Percentiles rank a stretch among this genome's conserved stretches.
These are phyloP conservation scores for Microcebus jonahi DNA, from an alignment of 2,113 vertebrate species.

Conservation along the genomic window DNA sequence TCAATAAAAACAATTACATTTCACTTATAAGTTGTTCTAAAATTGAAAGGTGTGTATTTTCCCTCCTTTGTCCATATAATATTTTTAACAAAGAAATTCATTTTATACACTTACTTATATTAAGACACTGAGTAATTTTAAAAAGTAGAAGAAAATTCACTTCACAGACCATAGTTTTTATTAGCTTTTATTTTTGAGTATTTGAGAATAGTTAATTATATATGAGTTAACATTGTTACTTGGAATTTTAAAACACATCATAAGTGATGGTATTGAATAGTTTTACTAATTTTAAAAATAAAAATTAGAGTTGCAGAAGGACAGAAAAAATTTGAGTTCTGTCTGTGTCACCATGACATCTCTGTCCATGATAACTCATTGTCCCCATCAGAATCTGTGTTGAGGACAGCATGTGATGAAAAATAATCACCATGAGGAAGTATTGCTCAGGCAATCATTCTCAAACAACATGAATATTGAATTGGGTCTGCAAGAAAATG, in stretches of 20 bases:
- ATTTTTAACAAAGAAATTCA: neutral
- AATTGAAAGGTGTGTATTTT: neutral
- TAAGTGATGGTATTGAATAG: neutral
- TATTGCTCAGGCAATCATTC: neutral
- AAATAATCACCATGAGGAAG: neutral
- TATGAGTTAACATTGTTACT: neutral
- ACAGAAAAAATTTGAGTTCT: neutral
- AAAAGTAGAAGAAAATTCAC: neutral
- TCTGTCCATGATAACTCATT: neutral
- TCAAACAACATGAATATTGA: neutral
- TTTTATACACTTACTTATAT: neutral
- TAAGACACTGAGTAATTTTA: neutral
- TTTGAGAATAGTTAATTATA: neutral
- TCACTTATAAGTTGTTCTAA: neutral
- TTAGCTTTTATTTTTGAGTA: neutral
- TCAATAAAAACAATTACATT: constrained; percentile 33
- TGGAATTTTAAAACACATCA: neutral
- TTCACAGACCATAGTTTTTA: neutral
- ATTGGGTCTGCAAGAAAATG: neutral
- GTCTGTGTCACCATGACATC: neutral
- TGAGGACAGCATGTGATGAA: neutral
- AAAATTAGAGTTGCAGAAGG: neutral
- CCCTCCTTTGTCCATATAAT: neutral
- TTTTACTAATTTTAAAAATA: neutral
- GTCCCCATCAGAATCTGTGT: neutral